Evolutionary conservation across 2,797 vertebrate species (phyloP).

Genomic region (Lepus townsendii): DNA sequence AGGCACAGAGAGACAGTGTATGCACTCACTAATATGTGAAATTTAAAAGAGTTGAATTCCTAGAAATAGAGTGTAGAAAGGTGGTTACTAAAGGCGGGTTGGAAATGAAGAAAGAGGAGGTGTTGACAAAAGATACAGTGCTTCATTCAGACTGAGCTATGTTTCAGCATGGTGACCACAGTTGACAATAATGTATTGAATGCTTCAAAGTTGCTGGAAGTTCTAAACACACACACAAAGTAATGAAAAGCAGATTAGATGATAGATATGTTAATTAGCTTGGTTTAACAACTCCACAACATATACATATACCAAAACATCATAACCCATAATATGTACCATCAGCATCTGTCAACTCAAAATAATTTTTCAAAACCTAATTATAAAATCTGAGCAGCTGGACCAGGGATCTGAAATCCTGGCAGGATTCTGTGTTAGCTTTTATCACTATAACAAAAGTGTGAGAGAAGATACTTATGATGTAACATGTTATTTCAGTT

Average conservation of each 20-base stretch:
- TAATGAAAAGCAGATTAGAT: not conserved
- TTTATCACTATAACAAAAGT: no score
- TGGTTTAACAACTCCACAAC: not conserved
- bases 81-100: not conserved
- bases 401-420: constrained; percentile 17
- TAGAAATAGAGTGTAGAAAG: not conserved
- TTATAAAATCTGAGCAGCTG: not conserved
- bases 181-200: not conserved
- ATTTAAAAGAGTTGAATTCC: not conserved
- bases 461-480: no score
- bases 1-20: not conserved
- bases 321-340: not conserved
- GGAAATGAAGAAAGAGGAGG: not conserved
- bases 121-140: not conserved
- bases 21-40: not conserved
- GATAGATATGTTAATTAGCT: not conserved
- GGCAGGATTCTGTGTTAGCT: not conserved
- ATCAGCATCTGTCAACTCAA: not conserved
- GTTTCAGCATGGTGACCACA: not conserved
- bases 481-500: no score
- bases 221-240: not conserved
- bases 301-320: not conserved
- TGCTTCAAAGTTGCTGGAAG: not conserved
- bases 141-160: not conserved
- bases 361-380: not conserved